A percentile compares a stretch with the other conserved stretches of the same genome.
Evolutionary conservation across 2,797 vertebrate species (phyloP).

Genomic region (Melopsittacus undulatus): DNA sequence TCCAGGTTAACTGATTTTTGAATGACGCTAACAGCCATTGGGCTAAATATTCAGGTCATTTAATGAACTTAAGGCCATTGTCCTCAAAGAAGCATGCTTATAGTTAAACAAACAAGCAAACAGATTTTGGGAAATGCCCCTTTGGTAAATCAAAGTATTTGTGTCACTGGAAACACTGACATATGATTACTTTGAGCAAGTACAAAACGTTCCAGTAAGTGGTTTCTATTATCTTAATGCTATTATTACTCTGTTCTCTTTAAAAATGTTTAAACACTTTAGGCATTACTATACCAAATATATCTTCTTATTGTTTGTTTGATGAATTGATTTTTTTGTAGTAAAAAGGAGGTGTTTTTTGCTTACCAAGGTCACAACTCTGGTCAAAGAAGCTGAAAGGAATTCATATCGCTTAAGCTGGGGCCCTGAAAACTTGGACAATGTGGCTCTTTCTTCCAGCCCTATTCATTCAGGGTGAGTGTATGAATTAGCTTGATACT

Average conservation of each 20-base stretch:
- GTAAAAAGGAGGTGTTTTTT: constrained; percentile 46
- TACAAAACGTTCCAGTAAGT: background rate
- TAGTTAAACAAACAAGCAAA: background rate
- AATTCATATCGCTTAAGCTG: constrained; percentile 90
- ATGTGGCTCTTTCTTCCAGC: constrained; percentile 93
- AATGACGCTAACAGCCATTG: background rate
- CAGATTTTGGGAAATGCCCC: background rate
- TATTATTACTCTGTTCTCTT: background rate
- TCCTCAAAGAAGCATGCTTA: background rate
- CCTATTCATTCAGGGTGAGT: constrained; percentile 96
- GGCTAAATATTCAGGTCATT: background rate
- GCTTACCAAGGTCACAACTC: constrained; percentile 81
- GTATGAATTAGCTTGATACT: constrained; percentile 30
- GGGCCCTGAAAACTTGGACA: constrained; percentile 95
- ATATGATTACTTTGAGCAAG: background rate
- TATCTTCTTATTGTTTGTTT: background rate
- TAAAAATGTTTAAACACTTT: background rate
- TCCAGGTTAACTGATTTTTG: background rate
- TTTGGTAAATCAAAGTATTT: background rate
- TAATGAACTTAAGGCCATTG: background rate
- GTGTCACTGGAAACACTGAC: background rate
- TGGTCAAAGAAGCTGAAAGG: constrained; percentile 87
- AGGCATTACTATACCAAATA: background rate
- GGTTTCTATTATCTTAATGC: background rate
- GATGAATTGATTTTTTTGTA: background rate